Conservation (phyloP, 2,888 invertebrate species). For the Biston stratarius region DNA sequence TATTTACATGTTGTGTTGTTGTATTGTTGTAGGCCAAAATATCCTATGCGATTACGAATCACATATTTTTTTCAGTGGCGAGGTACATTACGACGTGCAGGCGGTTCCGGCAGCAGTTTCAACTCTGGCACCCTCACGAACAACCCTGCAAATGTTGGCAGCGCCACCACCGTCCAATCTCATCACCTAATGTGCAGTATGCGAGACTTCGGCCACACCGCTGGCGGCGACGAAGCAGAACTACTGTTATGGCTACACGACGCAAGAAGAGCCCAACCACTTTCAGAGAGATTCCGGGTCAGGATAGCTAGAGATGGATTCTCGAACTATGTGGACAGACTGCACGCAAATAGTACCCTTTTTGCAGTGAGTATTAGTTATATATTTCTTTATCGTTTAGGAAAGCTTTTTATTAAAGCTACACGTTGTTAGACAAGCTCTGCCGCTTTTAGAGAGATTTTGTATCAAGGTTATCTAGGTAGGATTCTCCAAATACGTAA, state of each 20-base stretch:
- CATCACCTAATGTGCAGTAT: conserved; percentile 91
- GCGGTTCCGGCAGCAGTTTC: conserved; percentile 81
- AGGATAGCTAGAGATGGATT: conserved; percentile 96
- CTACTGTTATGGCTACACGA: conserved; percentile 95
- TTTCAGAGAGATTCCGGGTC: conserved; percentile 96
- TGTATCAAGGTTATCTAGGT: conserved; percentile 95
- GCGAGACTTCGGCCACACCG: conserved; percentile 94
- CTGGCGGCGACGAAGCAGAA: conserved; percentile 96
- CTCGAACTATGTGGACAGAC: conserved; percentile 94
- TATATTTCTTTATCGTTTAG: background rate
- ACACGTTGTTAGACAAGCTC: conserved; percentile 92
- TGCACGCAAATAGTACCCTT: conserved; percentile 95
- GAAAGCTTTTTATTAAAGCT: conserved; percentile 88
- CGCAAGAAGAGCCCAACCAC: conserved; percentile 90
- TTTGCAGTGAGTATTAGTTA: conserved; percentile 88
- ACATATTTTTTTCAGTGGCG: conserved; percentile 66
- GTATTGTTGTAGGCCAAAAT: background rate
- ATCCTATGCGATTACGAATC: background rate
- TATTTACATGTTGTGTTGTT: no score
- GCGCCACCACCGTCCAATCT: conserved; percentile 72
- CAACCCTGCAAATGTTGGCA: conserved; percentile 49
- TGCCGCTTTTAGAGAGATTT: conserved; percentile 95
- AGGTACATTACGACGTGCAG: conserved; percentile 78
- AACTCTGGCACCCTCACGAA: conserved; percentile 77
- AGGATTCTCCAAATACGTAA: conserved; percentile 95